phyloP scores from a whole-genome alignment of 2,113 vertebrate species.

The Dasypus novemcinctus region DNA sequence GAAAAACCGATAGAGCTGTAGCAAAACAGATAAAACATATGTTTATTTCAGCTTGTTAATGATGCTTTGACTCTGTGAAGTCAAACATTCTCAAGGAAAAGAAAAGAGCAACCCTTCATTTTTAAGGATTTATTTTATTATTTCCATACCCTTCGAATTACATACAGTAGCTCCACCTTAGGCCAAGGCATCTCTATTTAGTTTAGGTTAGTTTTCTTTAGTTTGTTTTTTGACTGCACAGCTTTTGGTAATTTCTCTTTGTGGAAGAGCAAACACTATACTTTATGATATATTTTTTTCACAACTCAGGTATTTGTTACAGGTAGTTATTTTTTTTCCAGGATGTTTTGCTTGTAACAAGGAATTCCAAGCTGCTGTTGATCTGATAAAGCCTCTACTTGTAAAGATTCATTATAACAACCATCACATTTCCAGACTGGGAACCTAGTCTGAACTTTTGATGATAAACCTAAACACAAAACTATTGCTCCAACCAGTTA shows the following conservation, averaged over 20 bases:
- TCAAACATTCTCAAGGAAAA: background rate
- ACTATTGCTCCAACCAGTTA: background rate
- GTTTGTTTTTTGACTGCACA: background rate
- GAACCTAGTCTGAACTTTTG: background rate
- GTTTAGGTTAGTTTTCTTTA: background rate
- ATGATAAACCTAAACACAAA: background rate
- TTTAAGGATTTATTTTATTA: background rate
- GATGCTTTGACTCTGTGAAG: background rate
- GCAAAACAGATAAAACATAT: background rate
- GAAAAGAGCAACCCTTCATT: background rate
- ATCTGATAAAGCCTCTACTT: constrained; percentile 64
- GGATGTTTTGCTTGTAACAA: constrained; percentile 48
- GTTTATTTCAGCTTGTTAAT: background rate
- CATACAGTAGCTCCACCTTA: background rate
- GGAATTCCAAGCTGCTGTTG: constrained; percentile 65
- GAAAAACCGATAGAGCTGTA: background rate
- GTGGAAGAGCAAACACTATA: background rate
- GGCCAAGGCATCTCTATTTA: background rate
- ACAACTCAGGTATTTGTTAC: constrained; percentile 49
- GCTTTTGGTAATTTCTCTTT: background rate
- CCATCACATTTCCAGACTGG: background rate
- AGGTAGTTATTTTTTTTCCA: background rate
- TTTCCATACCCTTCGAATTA: background rate
- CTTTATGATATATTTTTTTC: constrained; percentile 15
- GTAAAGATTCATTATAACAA: constrained; percentile 9